Percentiles rank a stretch among this genome's conserved stretches.
Evolutionary conservation across 2,113 vertebrate species (phyloP).

Genomic region (Onychorhynchus coronatus): DNA sequence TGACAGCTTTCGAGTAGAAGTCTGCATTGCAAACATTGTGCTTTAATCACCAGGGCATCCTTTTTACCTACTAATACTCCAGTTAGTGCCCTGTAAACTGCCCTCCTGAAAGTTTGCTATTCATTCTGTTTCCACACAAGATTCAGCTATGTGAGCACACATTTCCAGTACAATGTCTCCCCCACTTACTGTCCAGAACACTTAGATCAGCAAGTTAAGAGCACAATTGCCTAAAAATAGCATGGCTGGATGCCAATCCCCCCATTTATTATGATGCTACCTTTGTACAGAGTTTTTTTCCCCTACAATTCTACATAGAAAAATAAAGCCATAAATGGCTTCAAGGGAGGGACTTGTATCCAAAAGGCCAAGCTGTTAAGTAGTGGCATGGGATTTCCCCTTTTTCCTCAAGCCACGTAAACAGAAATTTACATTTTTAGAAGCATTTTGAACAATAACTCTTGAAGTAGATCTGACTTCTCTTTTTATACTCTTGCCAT

Average conservation of each 20-base stretch:
- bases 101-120: background rate
- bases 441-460: background rate
- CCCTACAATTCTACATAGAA: background rate
- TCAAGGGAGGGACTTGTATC: background rate
- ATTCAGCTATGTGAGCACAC: background rate
- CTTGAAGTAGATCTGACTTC: background rate
- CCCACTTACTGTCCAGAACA: slow-evolving; percentile 34
- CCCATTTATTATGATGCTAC: slow-evolving; percentile 4
- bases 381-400: background rate
- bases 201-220: slow-evolving; percentile 58
- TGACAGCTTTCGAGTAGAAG: background rate
- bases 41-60: slow-evolving; percentile 1
- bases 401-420: background rate
- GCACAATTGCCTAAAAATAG: slow-evolving; percentile 45
- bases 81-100: background rate
- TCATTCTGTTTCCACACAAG: background rate
- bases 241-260: slow-evolving; percentile 21
- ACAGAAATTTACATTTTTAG: slow-evolving; percentile 13
- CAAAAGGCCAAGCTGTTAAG: background rate
- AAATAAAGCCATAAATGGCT: slow-evolving; percentile 25
- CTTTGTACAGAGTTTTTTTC: slow-evolving; percentile 42
- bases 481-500: background rate
- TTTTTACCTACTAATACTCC: background rate
- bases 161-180: slow-evolving; percentile 11
- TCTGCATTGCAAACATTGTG: background rate